Base-by-base conservation (phyloP, 2,888 invertebrate species). In the Drosophila pegasa region DNA sequence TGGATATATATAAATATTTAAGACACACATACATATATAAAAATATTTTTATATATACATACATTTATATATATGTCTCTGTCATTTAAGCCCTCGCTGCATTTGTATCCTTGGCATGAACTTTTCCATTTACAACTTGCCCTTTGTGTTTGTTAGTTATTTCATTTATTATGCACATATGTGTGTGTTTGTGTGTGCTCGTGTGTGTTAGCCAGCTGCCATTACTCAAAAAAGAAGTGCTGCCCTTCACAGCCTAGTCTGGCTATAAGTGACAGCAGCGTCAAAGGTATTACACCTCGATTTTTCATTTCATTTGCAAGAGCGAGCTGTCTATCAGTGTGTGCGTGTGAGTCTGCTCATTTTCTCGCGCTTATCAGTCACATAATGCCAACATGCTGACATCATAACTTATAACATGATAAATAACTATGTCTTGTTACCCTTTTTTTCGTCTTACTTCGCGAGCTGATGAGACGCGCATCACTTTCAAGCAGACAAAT, bases 401-500 rank as follows among this genome's bases (percentile, higher is more conserved):
- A 86, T 88, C 85, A 86, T 86, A 89, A 86, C 85, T 89, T 86
- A 89, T 86, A 86, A 71, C 88, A 86, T 86, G 89, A 86, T 86
- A 87, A 86, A 86, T 86, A 86, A 89, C 88, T 82, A 75, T 75
- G 71, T 65, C 66, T 79, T 64, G 48, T 64, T 67, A 60, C 75
- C 71, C 71, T 72, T 75, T 75, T 58, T 47, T 51, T 38, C 54
- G 18, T 47, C 10, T 14, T 22, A 5, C 41, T 14, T 22, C 1
- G 33, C 45, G 55, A 65, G 63, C 58, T 68, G 72, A 78, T 79
- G 78, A 71, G 77, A 61, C 65, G 62, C 54, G 64, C 70, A 55
- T 27, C 65, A 45, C 61, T 62, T 38, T 71, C 66, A 45, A 58
- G 71, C 78, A 86, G 89, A 86, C 89, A 86, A 86, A 86, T 86